Evolutionary conservation across 2,113 vertebrate genomes (phyloP).

Genomic region (Orycteropus afer): DNA sequence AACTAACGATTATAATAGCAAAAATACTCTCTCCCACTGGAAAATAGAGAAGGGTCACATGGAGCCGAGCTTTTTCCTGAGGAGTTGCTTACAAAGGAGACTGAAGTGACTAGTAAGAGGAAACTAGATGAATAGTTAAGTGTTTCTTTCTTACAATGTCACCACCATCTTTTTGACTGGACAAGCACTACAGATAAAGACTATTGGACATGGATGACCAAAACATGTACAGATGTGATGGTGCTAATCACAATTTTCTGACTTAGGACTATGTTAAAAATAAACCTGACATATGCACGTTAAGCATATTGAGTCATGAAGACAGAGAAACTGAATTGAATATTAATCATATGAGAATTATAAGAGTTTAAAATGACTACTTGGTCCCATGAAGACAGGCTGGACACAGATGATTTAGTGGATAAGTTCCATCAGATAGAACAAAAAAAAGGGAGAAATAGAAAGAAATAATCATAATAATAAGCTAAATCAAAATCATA

Average conservation of each 20-base stretch:
- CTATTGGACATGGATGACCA: neutral
- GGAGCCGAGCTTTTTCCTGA: neutral
- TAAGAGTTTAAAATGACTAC: neutral
- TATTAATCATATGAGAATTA: neutral
- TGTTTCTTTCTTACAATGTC: neutral
- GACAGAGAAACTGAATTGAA: neutral
- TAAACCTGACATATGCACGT: neutral
- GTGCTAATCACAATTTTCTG: fast-evolving
- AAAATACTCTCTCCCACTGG: neutral
- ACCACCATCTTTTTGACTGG: neutral
- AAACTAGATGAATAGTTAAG: neutral
- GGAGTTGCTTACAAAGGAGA: neutral
- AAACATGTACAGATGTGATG: neutral
- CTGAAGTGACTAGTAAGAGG: neutral
- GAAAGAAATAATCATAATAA: neutral
- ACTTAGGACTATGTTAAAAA: neutral
- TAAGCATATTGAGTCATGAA: neutral
- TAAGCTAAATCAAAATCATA: neutral
- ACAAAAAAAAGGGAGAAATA: neutral
- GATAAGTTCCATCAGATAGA: neutral
- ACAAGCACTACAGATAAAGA: neutral
- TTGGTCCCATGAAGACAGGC: neutral
- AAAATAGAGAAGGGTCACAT: neutral
- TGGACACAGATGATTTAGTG: neutral
- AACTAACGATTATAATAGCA: neutral